phyloP scores from a whole-genome alignment of 2,797 vertebrate species.

The Leucoraja ocellata region DNA sequence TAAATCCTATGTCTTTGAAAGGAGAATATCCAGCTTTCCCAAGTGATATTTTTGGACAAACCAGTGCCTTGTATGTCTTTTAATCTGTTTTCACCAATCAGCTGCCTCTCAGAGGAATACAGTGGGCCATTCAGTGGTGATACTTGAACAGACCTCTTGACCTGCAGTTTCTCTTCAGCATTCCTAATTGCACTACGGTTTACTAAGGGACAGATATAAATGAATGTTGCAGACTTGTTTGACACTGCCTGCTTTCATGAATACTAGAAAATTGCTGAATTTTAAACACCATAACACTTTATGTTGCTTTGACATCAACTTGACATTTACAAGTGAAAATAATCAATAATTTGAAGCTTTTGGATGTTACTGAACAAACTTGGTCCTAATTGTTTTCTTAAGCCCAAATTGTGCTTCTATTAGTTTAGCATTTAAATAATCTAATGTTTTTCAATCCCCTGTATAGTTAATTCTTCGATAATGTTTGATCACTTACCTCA shows the following conservation, averaged over 20 bases:
- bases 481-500: background rate
- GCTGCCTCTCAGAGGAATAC: background rate
- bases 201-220: too few species aligned
- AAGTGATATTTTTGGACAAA: background rate
- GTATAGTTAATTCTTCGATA: background rate
- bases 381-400: background rate
- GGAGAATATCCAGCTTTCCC: background rate
- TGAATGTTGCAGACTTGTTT: too few species aligned
- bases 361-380: background rate
- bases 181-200: background rate
- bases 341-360: too few species aligned
- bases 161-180: background rate
- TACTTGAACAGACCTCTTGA: background rate
- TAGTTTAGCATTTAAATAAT: background rate
- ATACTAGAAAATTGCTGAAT: background rate
- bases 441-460: too few species aligned
- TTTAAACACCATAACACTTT: background rate
- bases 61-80: background rate
- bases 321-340: constrained; percentile 17
- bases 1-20: background rate
- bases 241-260: background rate
- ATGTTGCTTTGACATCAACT: background rate
- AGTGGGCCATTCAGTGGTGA: background rate
- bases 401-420: background rate
- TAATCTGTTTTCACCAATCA: background rate